These are phyloP conservation scores for Hexactinellida sp. DNA, from an alignment of 37 sponge, comb jelly and placozoan species.

Conservation along the genomic window DNA sequence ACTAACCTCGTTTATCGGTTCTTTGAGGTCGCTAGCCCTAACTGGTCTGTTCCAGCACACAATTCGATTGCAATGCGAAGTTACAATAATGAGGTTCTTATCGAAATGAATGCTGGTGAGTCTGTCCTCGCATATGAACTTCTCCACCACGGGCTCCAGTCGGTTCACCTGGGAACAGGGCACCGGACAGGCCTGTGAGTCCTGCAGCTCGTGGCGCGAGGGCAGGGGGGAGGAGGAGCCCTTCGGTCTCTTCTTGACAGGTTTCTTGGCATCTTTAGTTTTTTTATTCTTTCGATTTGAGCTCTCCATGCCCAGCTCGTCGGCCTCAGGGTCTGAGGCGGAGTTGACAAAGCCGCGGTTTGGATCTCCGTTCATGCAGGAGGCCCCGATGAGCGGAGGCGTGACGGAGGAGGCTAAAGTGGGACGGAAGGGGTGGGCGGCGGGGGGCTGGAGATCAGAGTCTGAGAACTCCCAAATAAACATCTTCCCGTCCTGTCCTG, in stretches of 20 bases:
- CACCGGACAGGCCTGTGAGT: conserved; percentile 46
- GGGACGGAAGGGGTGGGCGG: conserved; percentile 11
- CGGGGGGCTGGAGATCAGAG: conserved; percentile 35
- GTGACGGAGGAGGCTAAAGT: neutral
- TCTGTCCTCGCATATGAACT: conserved; percentile 57
- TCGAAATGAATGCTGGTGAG: conserved; percentile 60
- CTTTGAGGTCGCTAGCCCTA: neutral
- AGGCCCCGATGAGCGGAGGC: neutral
- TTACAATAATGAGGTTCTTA: conserved; percentile 46
- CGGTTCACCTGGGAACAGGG: conserved; percentile 56
- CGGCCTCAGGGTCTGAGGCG: neutral
- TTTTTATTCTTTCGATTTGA: neutral
- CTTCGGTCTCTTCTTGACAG: neutral
- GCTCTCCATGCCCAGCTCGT: neutral
- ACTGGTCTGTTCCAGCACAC: conserved; percentile 34
- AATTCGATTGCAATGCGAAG: conserved; percentile 48
- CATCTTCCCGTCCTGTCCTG: conserved; percentile 80
- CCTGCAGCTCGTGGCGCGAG: conserved; percentile 14
- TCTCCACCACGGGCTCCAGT: conserved; percentile 62
- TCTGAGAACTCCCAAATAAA: conserved; percentile 86
- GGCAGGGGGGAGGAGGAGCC: neutral
- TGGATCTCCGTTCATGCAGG: neutral
- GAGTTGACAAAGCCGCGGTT: neutral
- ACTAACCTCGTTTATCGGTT: neutral
- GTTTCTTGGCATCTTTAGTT: neutral